A percentile compares a stretch with the other conserved stretches of the same genome.
Evolutionary conservation across 2,888 invertebrate species (phyloP).

Genomic region (Acanthosepion esculentum): DNA sequence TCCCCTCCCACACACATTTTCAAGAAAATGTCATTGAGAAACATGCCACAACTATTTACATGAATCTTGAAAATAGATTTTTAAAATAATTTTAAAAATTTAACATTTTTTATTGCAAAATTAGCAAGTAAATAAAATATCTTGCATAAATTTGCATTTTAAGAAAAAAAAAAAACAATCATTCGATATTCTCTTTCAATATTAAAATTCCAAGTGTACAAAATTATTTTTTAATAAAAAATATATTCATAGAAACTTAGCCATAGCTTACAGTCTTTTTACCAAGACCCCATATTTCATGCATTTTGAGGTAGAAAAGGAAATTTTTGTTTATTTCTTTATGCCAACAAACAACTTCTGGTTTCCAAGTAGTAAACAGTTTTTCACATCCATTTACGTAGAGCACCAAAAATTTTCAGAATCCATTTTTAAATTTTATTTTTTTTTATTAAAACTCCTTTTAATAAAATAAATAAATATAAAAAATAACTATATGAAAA

Average conservation of each 20-base stretch:
- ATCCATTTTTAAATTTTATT: neutral
- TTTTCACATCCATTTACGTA: neutral
- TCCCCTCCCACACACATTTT: too few species aligned
- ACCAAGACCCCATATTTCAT: neutral
- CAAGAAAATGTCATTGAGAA: too few species aligned
- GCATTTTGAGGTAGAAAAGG: neutral
- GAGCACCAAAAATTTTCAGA: neutral
- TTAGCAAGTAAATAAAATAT: too few species aligned
- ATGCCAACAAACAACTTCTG: neutral
- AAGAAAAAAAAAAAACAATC: too few species aligned
- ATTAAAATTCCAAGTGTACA: too few species aligned
- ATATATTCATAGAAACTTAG: neutral
- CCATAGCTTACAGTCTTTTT: neutral
- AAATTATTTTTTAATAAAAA: neutral
- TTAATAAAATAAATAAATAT: neutral
- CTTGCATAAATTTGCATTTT: too few species aligned
- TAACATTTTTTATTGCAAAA: too few species aligned
- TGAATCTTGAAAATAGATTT: too few species aligned
- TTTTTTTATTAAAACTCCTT: neutral
- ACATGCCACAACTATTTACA: too few species aligned
- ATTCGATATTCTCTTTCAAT: too few species aligned
- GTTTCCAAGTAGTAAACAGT: too few species aligned
- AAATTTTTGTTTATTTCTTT: neutral
- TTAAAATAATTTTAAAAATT: too few species aligned
- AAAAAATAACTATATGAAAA: neutral